phyloP scores from a whole-genome alignment of 2,888 invertebrate species.

The Aromia moschata region DNA sequence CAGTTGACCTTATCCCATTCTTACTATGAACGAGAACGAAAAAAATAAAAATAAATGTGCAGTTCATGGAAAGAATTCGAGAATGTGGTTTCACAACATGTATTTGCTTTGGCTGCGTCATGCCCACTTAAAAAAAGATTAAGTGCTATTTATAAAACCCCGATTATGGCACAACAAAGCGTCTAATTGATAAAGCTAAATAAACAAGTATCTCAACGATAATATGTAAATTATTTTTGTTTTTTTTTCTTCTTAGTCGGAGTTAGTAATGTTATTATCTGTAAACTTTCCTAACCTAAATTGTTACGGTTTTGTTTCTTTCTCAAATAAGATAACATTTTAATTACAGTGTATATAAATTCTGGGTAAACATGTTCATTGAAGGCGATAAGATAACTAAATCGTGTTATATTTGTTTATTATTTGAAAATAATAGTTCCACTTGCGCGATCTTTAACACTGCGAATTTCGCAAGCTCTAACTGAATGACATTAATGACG shows the following conservation, averaged over 20 bases:
- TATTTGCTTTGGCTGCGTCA: constrained; percentile 12
- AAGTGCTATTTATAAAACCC: constrained; percentile 21
- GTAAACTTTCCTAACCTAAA: constrained; percentile 19
- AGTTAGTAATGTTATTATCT: constrained; percentile 23
- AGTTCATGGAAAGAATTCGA: constrained; percentile 12
- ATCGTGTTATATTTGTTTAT: constrained; percentile 5
- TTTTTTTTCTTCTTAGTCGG: constrained; percentile 9
- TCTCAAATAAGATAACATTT: constrained; percentile 19
- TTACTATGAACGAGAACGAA: constrained; percentile 3
- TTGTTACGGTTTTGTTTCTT: constrained; percentile 22
- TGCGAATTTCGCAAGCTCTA: neutral
- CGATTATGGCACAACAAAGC: constrained; percentile 23
- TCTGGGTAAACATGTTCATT: constrained; percentile 13
- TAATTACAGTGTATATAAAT: constrained; percentile 16
- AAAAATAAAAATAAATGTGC: constrained; percentile 8
- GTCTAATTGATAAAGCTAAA: constrained; percentile 10
- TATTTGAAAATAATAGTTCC: constrained; percentile 4
- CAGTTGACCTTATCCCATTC: constrained; percentile 11
- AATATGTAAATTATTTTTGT: constrained; percentile 28
- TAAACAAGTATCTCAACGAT: constrained; percentile 26
- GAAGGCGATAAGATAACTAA: constrained; percentile 22
- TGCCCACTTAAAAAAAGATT: constrained; percentile 15
- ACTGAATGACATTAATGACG: too few relatives aligned
- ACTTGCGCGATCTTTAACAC: constrained; percentile 15
- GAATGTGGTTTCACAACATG: constrained; percentile 22